Conservation (phyloP, 1,140 invertebrate genomes). For the Parasteatoda tepidariorum region DNA sequence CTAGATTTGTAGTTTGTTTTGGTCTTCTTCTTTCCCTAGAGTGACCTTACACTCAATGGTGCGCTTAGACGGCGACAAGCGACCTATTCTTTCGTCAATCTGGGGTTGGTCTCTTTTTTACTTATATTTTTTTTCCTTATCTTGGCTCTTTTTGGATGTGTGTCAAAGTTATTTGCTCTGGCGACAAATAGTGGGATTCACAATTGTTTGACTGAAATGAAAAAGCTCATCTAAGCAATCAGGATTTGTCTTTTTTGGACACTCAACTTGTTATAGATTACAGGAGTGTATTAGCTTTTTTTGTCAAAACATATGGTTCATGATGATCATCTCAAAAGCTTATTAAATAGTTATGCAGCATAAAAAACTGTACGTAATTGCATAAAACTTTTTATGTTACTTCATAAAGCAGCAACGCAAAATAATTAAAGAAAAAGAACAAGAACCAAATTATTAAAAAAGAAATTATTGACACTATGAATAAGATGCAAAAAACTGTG, state of each 20-base stretch:
- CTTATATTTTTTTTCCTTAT: neutral
- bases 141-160: constrained; percentile 6
- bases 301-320: too few relatives aligned
- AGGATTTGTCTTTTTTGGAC: neutral
- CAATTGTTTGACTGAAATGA: constrained; percentile 38
- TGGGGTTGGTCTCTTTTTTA: constrained; percentile 10
- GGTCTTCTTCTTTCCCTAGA: constrained; percentile 19
- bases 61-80: constrained; percentile 48
- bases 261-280: neutral
- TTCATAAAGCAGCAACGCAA: too few relatives aligned
- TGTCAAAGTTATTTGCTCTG: constrained; percentile 46
- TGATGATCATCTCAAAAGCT: too few relatives aligned
- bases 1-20: constrained; percentile 36
- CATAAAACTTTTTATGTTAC: too few relatives aligned
- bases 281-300: too few relatives aligned
- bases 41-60: constrained; percentile 47
- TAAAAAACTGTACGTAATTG: too few relatives aligned
- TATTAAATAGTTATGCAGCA: too few relatives aligned
- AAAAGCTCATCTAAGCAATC: neutral
- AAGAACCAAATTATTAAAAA: too few relatives aligned
- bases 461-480: too few relatives aligned
- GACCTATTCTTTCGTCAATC: constrained; percentile 40
- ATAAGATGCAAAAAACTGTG: too few relatives aligned
- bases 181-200: constrained; percentile 38
- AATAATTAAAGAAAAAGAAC: too few relatives aligned